Percentiles rank a stretch among this genome's conserved stretches.
phyloP scores from a whole-genome alignment of 2,113 vertebrate species.

The Hipposideros armiger region DNA sequence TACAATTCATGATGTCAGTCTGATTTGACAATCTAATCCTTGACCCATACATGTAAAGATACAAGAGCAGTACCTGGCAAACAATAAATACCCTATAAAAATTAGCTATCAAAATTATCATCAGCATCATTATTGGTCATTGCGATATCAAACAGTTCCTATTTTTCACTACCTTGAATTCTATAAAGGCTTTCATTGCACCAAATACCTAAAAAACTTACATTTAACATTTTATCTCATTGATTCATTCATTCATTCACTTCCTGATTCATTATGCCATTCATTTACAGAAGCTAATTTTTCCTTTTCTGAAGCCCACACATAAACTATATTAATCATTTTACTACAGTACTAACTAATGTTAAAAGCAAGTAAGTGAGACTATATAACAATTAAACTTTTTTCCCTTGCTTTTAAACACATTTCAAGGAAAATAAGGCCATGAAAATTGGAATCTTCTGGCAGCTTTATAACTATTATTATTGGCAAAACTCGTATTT shows the following conservation, averaged over 20 bases:
- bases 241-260: not conserved
- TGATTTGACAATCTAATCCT: not conserved
- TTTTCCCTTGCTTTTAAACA: not conserved
- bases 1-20: not conserved
- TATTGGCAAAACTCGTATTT: not conserved
- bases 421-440: conserved; percentile 21
- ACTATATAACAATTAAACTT: not conserved
- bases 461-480: not conserved
- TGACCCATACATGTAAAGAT: not conserved
- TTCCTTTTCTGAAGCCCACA: not conserved
- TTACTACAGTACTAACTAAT: not conserved
- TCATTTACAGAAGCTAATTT: not conserved
- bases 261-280: not conserved
- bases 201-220: not conserved
- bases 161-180: conserved; percentile 40
- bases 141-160: not conserved
- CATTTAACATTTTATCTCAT: not conserved
- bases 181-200: not conserved
- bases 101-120: not conserved
- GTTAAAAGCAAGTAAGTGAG: conserved; percentile 13
- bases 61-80: not conserved
- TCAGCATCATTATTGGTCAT: not conserved
- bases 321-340: not conserved
- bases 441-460: not conserved
- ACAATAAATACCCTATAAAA: not conserved